Percentiles rank a stretch among this genome's conserved stretches.
phyloP scores from a whole-genome alignment of 2,888 invertebrate species.

The Mythimna albipuncta region DNA sequence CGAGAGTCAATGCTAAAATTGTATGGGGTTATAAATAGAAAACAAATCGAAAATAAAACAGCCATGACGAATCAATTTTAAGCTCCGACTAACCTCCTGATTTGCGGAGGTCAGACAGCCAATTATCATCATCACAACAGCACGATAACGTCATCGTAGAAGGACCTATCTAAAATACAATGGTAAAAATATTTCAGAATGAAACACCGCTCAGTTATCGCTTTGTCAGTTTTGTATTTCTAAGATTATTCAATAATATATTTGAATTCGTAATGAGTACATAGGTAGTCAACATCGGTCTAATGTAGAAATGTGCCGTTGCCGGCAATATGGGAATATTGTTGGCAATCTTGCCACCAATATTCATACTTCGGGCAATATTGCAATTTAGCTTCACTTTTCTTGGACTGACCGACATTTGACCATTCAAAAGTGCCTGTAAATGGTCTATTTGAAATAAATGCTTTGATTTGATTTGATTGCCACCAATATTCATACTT shows the following conservation, averaged over 20 bases:
- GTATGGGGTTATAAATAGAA: slow-evolving; percentile 47
- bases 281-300: too few species aligned
- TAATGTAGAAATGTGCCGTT: not conserved
- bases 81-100: slow-evolving; percentile 25
- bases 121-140: slow-evolving; percentile 41
- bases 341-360: too few species aligned
- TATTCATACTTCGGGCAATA: too few species aligned
- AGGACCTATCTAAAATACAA: slow-evolving; percentile 6
- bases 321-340: too few species aligned
- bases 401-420: too few species aligned
- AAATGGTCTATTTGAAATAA: too few species aligned
- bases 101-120: slow-evolving; percentile 46
- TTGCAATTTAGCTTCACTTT: too few species aligned
- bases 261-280: not conserved
- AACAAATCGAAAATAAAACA: slow-evolving; percentile 39
- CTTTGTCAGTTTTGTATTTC: not conserved
- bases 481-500: too few species aligned
- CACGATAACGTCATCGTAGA: slow-evolving; percentile 18
- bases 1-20: slow-evolving; percentile 34
- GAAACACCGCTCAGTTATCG: not conserved
- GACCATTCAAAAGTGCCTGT: too few species aligned
- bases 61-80: slow-evolving; percentile 31
- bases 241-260: not conserved
- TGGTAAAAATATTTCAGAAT: not conserved
- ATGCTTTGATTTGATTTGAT: too few species aligned